Base-by-base conservation (phyloP, 53 echinoderm and acorn worm genomes). In the Actinopyga echinites region DNA sequence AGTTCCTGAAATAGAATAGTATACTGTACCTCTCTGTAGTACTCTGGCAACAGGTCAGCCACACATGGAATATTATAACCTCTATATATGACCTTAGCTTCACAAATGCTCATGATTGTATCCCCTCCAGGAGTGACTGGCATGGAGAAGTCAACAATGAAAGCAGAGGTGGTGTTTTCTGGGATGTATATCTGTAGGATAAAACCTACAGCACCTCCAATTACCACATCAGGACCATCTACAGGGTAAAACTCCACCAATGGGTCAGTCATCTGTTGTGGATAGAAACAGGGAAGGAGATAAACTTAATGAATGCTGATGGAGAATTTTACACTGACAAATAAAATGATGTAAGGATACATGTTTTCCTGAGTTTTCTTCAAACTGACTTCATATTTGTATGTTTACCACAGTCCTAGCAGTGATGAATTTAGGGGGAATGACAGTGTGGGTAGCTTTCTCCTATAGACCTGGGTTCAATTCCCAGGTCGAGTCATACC, bases 11-110 rank as follows among this genome's bases (percentile, higher is more conserved):
- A 4, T 61, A 54, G 30, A 71, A 44, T 13, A 28, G 9, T 13
- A 32, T 20, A 65, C 80, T n/a, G 54, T 85, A 95, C 95, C 69
- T 89, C 83, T 82, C 54, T 73, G 22, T 86, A 52, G 53, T 93
- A 95, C 21, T 83, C 84, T 17, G 88, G 90, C 1, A 65, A 56
- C 32, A 90, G 43, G 26, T 79, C 58, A 1, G 74, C 84, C 1
- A 71, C 88, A 58, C 95, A 93, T 0, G 95, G 95, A 24, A 93
- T 77, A 30, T 95, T 95, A 63, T 84, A 84, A 10, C 95, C 95
- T 4, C 79, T 69, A 52, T 83, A 88, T 10, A 90, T 43, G 45
- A 95, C 89, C 87, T 93, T 83, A 0, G 93, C 93, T 17, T 84
- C 86, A 75, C 93, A 91, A 36, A 95, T 86, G 53, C 85, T 59